phyloP scores from a whole-genome alignment of 2,113 vertebrate species.

The Hippocampus guttulatus region DNA sequence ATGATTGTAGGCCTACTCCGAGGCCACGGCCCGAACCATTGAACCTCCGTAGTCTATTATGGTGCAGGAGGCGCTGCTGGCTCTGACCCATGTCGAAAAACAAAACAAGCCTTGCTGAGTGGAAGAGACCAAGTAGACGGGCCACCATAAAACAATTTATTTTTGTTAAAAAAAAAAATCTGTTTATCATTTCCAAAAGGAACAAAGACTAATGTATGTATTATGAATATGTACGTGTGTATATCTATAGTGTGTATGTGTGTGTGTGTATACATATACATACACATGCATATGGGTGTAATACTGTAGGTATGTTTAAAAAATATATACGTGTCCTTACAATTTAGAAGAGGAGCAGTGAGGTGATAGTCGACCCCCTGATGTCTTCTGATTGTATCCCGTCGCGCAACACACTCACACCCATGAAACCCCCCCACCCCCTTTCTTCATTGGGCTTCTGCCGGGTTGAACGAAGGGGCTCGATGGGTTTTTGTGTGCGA shows the following conservation, averaged over 20 bases:
- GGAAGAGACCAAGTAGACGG: constrained; percentile 53
- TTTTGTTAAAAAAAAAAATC: constrained; percentile 65
- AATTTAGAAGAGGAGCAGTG: constrained; percentile 19
- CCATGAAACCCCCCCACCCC: background rate
- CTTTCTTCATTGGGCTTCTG: background rate
- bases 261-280: constrained; percentile 26
- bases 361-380: constrained; percentile 1
- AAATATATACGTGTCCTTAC: constrained; percentile 30
- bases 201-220: constrained; percentile 64
- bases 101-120: constrained; percentile 60
- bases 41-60: constrained; percentile 34
- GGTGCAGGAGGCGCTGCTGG: constrained; percentile 31
- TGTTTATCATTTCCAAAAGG: constrained; percentile 73
- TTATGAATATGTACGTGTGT: constrained; percentile 45
- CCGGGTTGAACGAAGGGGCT: background rate
- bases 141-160: constrained; percentile 76
- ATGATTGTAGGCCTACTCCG: constrained; percentile 32
- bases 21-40: constrained; percentile 45
- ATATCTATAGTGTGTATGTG: constrained; percentile 17
- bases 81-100: constrained; percentile 40
- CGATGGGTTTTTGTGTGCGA: too few relatives aligned
- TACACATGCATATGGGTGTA: constrained; percentile 39
- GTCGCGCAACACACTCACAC: background rate
- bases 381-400: constrained; percentile 8
- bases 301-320: constrained; percentile 45